phyloP scores from a whole-genome alignment of 2,113 vertebrate species.

The Columbina picui region DNA sequence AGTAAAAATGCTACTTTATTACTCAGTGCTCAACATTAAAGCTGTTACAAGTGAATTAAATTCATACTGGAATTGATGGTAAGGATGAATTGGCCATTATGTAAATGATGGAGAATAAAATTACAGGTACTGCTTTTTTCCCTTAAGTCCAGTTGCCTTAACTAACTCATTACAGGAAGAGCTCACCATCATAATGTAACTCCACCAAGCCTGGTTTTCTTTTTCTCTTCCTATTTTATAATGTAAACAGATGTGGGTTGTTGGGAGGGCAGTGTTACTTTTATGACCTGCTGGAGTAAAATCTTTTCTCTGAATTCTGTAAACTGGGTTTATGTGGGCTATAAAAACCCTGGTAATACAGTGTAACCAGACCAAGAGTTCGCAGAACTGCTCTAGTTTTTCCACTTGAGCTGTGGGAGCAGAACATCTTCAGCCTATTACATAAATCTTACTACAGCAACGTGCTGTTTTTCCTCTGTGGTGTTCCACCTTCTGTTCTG shows the following conservation, averaged over 20 bases:
- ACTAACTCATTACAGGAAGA: constrained; percentile 59
- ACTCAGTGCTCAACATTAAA: background rate
- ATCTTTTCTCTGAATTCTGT: background rate
- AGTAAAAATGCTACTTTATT: background rate
- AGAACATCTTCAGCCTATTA: background rate
- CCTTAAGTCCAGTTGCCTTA: constrained; percentile 36
- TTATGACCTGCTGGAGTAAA: background rate
- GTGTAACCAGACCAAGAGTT: background rate
- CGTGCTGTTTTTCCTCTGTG: background rate
- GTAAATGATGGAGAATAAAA: background rate
- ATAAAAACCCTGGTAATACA: background rate
- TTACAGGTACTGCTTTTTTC: constrained; percentile 64
- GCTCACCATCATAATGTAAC: constrained; percentile 68
- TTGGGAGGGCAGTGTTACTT: background rate
- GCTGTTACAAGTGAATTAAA: background rate
- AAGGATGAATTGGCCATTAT: background rate
- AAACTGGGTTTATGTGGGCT: background rate
- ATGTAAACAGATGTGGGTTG: background rate
- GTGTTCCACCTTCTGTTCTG: background rate
- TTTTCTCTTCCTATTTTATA: background rate
- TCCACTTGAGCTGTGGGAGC: background rate
- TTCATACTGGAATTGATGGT: background rate
- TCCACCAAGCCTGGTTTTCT: constrained; percentile 68
- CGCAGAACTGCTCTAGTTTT: constrained; percentile 1
- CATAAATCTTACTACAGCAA: background rate